A percentile compares a stretch with the other conserved stretches of the same genome.
Conservation (phyloP, 2,797 vertebrate genomes). For the Epinephelus coioides region DNA sequence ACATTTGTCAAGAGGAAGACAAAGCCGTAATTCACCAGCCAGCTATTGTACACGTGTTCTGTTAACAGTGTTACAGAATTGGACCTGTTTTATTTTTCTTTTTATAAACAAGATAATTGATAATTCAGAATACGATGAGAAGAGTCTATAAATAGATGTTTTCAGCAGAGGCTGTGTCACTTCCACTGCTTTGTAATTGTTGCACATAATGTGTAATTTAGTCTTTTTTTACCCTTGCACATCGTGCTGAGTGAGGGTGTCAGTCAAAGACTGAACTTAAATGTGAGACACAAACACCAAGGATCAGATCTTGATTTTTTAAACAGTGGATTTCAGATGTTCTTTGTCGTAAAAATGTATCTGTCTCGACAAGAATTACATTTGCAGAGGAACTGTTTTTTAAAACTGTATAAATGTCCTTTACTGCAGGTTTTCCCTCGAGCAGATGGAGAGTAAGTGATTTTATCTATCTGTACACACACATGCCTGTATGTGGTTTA, state of each 20-base stretch:
- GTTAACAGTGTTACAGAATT: neutral
- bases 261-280: neutral
- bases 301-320: neutral
- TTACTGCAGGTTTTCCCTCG: neutral
- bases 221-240: neutral
- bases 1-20: neutral
- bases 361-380: neutral
- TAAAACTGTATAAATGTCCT: neutral
- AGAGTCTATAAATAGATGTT: constrained; percentile 12
- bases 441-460: neutral
- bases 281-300: neutral
- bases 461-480: neutral
- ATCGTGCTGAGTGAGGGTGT: neutral
- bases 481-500: neutral
- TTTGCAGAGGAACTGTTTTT: neutral
- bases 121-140: constrained; percentile 15
- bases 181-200: neutral
- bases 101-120: constrained; percentile 19
- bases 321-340: neutral
- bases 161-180: neutral
- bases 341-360: neutral
- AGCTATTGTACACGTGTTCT: neutral
- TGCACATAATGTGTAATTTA: neutral
- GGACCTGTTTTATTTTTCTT: neutral
- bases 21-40: constrained; percentile 7